Base-by-base conservation (phyloP, 2,888 invertebrate genomes). In the Amblyjoppa fuscipennis region DNA sequence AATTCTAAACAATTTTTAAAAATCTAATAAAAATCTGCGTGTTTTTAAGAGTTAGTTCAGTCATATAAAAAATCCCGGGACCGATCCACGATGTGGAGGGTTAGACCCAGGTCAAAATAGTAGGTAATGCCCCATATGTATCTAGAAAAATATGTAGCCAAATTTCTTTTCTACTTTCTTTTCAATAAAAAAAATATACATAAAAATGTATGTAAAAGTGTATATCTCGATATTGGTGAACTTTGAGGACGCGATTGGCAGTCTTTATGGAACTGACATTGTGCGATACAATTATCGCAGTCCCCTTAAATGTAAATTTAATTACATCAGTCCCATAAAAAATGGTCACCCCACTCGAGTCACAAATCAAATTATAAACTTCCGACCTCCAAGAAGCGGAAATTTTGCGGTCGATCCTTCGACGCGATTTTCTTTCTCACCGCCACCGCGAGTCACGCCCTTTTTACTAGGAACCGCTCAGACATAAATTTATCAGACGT, bases 401-500 rank as follows among this genome's bases (percentile, higher is more conserved):
- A 7, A 53, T 16, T 53, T 16, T 4, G 51, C 51, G 0, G 6
- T 53, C 53, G 53, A n/a, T 53, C 53, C 0, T 4, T 9, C 53
- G 20, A 53, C n/a, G n/a, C n/a, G 2, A 6, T 4, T 49, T 20
- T 20, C 20, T 56, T 20, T 56, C 9, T 9, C 20, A 20, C n/a
- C 0, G 0, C 20, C 53, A 56, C 7, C 53, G 53, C 53, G 6
- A 56, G 3, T 56, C 20, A 20, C 53, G 20, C 20, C 53, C 20
- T 20, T 49, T 49, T 49, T 49, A 49, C 45, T 16, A 3, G 45
- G 20, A 16, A 7, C 53, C 16, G 64, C 6, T 6, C 7, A 6
- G 16, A 64, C 34, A 6, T 34, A 13, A 34, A 64, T 31, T 13
- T 64, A 56, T 70, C 5, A 59, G 41, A 61, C 88, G 78, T 90